phyloP scores from a whole-genome alignment of 1,140 invertebrate genomes.

The Reticulitermes speratus region DNA sequence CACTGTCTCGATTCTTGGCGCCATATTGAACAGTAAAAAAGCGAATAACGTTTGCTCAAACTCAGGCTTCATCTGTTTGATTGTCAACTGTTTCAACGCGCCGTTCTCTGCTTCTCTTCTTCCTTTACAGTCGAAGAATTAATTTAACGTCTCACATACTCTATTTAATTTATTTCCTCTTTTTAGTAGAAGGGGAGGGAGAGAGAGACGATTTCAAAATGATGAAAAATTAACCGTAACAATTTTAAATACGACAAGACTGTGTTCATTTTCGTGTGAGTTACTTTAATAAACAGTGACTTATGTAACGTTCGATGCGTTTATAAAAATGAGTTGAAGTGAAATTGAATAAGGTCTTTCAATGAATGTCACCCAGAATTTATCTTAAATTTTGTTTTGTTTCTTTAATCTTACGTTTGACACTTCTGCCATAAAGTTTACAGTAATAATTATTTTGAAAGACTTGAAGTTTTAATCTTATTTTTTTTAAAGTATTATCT shows the following conservation, averaged over 20 bases:
- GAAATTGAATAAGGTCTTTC: not conserved
- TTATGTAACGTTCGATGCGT: too few species aligned
- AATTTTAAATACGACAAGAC: slow-evolving; percentile 1
- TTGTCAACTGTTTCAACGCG: not conserved
- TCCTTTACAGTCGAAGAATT: not conserved
- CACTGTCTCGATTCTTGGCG: slow-evolving; percentile 13
- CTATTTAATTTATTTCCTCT: not conserved
- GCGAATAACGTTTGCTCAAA: slow-evolving; percentile 12
- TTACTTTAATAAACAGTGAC: not conserved
- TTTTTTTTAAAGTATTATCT: too few species aligned
- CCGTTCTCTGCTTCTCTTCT: not conserved
- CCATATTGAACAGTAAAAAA: slow-evolving; percentile 17
- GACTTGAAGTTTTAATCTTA: too few species aligned
- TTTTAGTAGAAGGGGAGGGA: not conserved
- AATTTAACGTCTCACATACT: slow-evolving; percentile 19
- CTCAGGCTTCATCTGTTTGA: slow-evolving; percentile 14
- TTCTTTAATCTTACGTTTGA: not conserved
- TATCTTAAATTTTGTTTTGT: not conserved
- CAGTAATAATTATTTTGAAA: too few species aligned
- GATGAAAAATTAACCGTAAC: slow-evolving; percentile 16
- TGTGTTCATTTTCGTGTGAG: slow-evolving; percentile 2
- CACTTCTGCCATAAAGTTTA: too few species aligned
- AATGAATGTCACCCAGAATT: not conserved
- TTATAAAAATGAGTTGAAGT: not conserved
- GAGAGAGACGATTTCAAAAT: not conserved